Conservation (phyloP, 2,113 vertebrate species). For the Hypocryptadius cinnamomeus region DNA sequence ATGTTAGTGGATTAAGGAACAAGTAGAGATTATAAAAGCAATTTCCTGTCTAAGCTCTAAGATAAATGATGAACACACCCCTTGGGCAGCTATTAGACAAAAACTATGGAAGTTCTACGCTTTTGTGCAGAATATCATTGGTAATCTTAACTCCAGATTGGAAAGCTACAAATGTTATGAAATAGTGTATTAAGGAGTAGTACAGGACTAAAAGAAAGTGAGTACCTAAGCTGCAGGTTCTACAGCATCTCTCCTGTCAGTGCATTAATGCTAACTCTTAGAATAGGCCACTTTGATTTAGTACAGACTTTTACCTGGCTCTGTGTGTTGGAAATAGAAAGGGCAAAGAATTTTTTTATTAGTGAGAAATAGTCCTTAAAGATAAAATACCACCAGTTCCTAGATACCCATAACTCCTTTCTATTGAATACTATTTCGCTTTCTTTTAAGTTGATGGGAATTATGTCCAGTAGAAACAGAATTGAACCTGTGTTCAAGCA, state of each 20-base stretch:
- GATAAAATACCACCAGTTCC: not conserved
- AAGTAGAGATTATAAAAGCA: not conserved
- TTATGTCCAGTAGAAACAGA: not conserved
- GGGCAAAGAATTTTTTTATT: not conserved
- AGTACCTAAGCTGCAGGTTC: not conserved
- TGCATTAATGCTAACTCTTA: not conserved
- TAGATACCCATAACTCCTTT: not conserved
- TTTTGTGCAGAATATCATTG: not conserved
- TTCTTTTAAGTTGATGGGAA: not conserved
- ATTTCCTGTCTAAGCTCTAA: not conserved
- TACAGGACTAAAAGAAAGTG: not conserved
- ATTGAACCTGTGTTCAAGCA: not conserved
- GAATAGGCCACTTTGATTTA: not conserved
- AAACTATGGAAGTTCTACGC: not conserved
- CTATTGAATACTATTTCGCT: not conserved
- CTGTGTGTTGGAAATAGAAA: not conserved
- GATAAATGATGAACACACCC: not conserved
- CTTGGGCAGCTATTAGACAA: not conserved
- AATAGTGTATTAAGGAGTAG: not conserved
- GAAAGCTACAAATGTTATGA: not conserved
- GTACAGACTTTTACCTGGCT: not conserved
- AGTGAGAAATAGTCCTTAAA: not conserved
- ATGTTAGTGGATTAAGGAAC: not conserved
- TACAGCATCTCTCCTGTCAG: not conserved
- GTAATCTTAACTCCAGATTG: not conserved